phyloP scores from a whole-genome alignment of 2,113 vertebrate genomes.

The Orientallactaga bullata region DNA sequence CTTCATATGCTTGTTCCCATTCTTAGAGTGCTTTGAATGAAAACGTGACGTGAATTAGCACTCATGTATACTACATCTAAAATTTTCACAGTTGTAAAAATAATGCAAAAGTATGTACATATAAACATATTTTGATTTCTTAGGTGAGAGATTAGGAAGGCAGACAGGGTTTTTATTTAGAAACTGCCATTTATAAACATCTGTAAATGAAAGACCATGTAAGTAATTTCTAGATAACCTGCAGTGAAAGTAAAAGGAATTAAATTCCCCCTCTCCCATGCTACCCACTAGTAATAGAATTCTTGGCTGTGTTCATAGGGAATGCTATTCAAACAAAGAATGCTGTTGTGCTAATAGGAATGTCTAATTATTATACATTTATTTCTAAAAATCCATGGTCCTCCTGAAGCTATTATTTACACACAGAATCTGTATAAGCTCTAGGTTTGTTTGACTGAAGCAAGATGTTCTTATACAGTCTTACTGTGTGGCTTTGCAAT shows the following conservation, averaged over 20 bases:
- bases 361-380: conserved; percentile 64
- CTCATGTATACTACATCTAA: neutral
- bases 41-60: neutral
- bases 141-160: neutral
- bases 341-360: conserved; percentile 23
- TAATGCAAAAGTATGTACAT: conserved; percentile 22
- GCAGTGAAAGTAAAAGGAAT: neutral
- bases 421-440: neutral
- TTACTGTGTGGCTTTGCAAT: conserved; percentile 72
- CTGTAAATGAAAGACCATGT: neutral
- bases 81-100: conserved; percentile 23
- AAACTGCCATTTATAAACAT: neutral
- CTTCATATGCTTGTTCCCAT: neutral
- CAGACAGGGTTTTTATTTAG: neutral
- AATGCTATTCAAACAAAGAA: conserved; percentile 43
- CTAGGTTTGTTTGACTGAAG: conserved; percentile 42
- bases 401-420: conserved; percentile 39
- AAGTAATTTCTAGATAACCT: neutral
- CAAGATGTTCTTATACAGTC: conserved; percentile 1
- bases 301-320: conserved; percentile 1
- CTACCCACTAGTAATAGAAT: neutral
- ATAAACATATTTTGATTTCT: conserved; percentile 9
- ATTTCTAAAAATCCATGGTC: conserved; percentile 49
- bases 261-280: neutral
- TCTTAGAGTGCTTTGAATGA: conserved; percentile 30